Percentiles rank a stretch among this genome's conserved stretches.
These are phyloP conservation scores for Lathamus discolor DNA, from an alignment of 2,113 vertebrate genomes.

Conservation along the genomic window DNA sequence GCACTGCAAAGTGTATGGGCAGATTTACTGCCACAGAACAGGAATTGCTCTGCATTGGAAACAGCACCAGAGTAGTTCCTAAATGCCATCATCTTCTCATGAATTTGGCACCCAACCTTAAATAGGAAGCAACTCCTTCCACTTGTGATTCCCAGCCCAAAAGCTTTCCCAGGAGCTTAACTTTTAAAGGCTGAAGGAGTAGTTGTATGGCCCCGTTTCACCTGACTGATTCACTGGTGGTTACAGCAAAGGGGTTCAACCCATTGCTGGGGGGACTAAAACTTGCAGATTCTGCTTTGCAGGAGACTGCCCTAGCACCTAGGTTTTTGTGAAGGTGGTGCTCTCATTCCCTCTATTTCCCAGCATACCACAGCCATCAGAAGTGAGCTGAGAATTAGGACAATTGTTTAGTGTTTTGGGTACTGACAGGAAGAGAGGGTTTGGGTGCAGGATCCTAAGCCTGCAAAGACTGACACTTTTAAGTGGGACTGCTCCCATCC, in stretches of 20 bases:
- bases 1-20: not conserved
- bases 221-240: not conserved
- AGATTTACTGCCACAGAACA: not conserved
- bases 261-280: not conserved
- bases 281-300: not conserved
- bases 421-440: not conserved
- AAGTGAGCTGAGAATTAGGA: not conserved
- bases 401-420: not conserved
- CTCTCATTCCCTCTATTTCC: not conserved
- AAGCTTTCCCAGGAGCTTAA: not conserved
- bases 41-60: not conserved
- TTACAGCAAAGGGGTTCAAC: accelerated
- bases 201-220: not conserved
- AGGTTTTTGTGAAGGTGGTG: not conserved
- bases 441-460: not conserved
- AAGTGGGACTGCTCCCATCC: not conserved
- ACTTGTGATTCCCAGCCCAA: not conserved
- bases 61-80: not conserved
- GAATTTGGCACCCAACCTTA: not conserved
- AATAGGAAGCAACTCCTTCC: not conserved
- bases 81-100: not conserved
- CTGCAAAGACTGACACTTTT: not conserved
- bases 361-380: not conserved
- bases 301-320: not conserved
- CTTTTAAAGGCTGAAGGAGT: not conserved